phyloP scores from a whole-genome alignment of 2,888 invertebrate species.

The Drosophila suboccidentalis region DNA sequence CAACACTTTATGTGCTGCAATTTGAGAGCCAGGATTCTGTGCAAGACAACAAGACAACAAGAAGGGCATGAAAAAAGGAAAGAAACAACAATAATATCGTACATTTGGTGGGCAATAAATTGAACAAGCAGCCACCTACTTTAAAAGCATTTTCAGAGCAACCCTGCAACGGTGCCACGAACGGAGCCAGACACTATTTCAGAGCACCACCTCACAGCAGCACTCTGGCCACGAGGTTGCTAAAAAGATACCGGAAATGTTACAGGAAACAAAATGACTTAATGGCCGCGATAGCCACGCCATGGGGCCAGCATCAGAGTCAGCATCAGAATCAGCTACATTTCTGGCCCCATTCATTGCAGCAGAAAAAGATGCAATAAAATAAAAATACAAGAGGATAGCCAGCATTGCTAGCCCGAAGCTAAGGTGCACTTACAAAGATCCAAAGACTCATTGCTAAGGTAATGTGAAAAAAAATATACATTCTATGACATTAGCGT shows the following conservation, averaged over 20 bases:
- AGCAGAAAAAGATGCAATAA: slow-evolving; percentile 46
- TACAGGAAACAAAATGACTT: slow-evolving; percentile 79
- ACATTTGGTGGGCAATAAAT: slow-evolving; percentile 74
- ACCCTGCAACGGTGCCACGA: slow-evolving; percentile 15
- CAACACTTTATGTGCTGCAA: slow-evolving; percentile 64
- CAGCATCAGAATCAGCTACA: slow-evolving; percentile 25
- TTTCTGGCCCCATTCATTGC: slow-evolving; percentile 61
- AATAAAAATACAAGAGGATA: slow-evolving; percentile 30
- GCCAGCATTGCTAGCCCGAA: slow-evolving; percentile 22
- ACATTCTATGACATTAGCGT: slow-evolving; percentile 5
- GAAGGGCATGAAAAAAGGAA: not conserved
- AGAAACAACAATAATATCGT: slow-evolving; percentile 40
- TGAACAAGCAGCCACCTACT: slow-evolving; percentile 72
- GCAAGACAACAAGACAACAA: slow-evolving; percentile 19
- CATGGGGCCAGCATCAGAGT: slow-evolving; percentile 43
- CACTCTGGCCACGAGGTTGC: slow-evolving; percentile 50
- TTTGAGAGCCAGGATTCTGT: slow-evolving; percentile 53
- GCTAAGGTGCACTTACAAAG: slow-evolving; percentile 47
- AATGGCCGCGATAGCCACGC: slow-evolving; percentile 77
- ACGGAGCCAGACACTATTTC: slow-evolving; percentile 9
- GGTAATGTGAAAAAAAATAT: slow-evolving; percentile 3
- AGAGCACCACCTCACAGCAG: slow-evolving; percentile 4
- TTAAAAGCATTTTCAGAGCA: slow-evolving; percentile 69
- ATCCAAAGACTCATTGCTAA: slow-evolving; percentile 25
- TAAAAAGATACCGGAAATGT: slow-evolving; percentile 81